These are phyloP conservation scores for Misgurnus anguillicaudatus DNA, from an alignment of 2,113 vertebrate genomes.

Conservation along the genomic window DNA sequence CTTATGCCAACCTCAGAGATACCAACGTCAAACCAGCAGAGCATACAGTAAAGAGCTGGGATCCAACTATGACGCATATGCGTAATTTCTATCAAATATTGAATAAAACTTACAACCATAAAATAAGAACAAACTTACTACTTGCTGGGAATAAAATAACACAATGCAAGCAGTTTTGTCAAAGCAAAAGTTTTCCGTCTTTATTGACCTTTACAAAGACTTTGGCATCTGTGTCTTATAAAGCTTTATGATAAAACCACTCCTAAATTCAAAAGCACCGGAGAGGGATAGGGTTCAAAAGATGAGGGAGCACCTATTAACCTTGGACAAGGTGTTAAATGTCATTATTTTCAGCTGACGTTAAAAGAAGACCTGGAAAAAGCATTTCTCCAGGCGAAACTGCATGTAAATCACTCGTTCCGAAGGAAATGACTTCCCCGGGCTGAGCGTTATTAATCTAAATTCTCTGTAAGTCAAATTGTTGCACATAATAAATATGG, in stretches of 20 bases:
- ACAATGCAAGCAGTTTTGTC: constrained; percentile 1
- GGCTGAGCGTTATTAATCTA: constrained; percentile 96
- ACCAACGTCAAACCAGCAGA: constrained; percentile 5
- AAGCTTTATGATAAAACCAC: constrained; percentile 45
- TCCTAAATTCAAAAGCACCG: constrained; percentile 50
- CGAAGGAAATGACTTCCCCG: constrained; percentile 97
- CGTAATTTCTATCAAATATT: neutral
- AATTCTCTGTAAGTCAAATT: constrained; percentile 96
- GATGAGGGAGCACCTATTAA: constrained; percentile 88
- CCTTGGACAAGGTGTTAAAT: constrained; percentile 96
- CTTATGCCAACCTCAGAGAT: constrained; percentile 20
- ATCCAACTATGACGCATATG: neutral
- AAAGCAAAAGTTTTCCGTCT: constrained; percentile 13
- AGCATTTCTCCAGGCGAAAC: constrained; percentile 86
- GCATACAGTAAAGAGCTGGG: neutral
- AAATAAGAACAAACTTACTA: neutral
- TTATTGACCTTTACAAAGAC: constrained; percentile 47
- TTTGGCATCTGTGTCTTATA: constrained; percentile 18
- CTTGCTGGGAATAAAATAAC: neutral
- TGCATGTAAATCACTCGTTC: constrained; percentile 95
- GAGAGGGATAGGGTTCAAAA: constrained; percentile 73
- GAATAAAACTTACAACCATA: neutral
- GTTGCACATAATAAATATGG: constrained; percentile 94
- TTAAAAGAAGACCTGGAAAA: constrained; percentile 77
- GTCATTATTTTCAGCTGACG: constrained; percentile 97